Base-by-base conservation (phyloP, 2,888 invertebrate genomes). In the Meteorus cinctellus region DNA sequence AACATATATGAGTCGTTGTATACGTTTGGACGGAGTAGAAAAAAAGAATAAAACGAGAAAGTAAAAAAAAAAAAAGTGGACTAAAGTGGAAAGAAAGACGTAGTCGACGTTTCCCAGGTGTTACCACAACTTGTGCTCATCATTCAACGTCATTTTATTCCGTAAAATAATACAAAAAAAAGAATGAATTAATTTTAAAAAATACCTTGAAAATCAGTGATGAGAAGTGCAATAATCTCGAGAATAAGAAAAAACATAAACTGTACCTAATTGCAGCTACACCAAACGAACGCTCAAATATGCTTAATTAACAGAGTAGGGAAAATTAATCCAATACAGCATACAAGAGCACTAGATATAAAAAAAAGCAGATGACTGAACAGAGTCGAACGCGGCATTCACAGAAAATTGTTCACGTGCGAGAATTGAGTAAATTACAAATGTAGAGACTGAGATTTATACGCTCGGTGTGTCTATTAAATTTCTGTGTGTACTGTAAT, bases 371-470 rank as follows among this genome's bases (percentile, higher is more conserved):
- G 24, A 36, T 14, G n/a, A 12, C 29, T 12, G 67, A 45, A 27
- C 41, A 41, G 67, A 68, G n/a, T n/a, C 14, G 6, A 48, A n/a
- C n/a, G 16, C 45, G 31, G 24, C 4, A 24, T 27, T n/a, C 16
- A n/a, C 14, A 48, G 48, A 48, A n/a, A 4, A 48, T 48, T 48
- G 16, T 19, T 12, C 12, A 12, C 51, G 31, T 16, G n/a, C 5
- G 19, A 34, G 14, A 48, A 24, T 69, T 36, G 65, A 69, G 76
- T 76, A 76, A 76, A 76, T 76, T 76, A 76, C 76, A 72, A 76
- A 73, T 73, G 73, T n/a, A 48, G n/a, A n/a, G 16, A 63, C 59
- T 12, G 65, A 72, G 65, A 69, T 72, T 27, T 27, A 55, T 16
- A 16, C 34, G 31, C 31, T 48, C 55, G 8, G 48, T 19, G 5